Percentiles rank a stretch among this genome's conserved stretches.
Conservation (phyloP, 2,113 vertebrate species). For the Hemichromis elongatus region DNA sequence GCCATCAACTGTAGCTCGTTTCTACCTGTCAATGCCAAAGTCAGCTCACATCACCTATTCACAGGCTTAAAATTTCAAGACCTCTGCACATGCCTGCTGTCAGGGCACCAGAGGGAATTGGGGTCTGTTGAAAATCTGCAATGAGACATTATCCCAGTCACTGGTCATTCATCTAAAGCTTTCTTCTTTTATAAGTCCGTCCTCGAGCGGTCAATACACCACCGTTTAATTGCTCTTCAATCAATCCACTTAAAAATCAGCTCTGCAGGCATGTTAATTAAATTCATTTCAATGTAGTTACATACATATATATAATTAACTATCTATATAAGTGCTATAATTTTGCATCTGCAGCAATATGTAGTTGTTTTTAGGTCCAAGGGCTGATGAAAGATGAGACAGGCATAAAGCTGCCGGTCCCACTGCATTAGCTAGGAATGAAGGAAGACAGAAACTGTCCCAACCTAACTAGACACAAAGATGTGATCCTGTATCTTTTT, state of each 20-base stretch:
- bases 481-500: neutral
- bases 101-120: conserved; percentile 14
- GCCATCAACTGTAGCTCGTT: conserved; percentile 33
- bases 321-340: conserved; percentile 46
- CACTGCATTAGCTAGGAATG: conserved; percentile 8
- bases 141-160: conserved; percentile 40
- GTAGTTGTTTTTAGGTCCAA: conserved; percentile 47
- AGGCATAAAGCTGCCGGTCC: conserved; percentile 29
- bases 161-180: conserved; percentile 58
- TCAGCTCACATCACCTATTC: conserved; percentile 12
- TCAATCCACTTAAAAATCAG: conserved; percentile 57
- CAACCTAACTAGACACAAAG: conserved; percentile 19
- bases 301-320: too few relatives aligned
- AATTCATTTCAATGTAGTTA: too few relatives aligned
- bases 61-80: conserved; percentile 18
- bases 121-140: conserved; percentile 41
- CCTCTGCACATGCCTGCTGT: conserved; percentile 1
- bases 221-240: conserved; percentile 54
- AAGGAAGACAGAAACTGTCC: conserved; percentile 28
- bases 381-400: conserved; percentile 50
- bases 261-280: conserved; percentile 37
- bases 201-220: conserved; percentile 57
- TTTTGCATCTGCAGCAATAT: conserved; percentile 36
- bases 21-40: conserved; percentile 19
- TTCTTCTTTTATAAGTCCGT: conserved; percentile 59